Evolutionary conservation across 2,888 invertebrate genomes (phyloP), one percentile per base, ranked within the genome.

Genomic region (Drosophila peninsularis): DNA sequence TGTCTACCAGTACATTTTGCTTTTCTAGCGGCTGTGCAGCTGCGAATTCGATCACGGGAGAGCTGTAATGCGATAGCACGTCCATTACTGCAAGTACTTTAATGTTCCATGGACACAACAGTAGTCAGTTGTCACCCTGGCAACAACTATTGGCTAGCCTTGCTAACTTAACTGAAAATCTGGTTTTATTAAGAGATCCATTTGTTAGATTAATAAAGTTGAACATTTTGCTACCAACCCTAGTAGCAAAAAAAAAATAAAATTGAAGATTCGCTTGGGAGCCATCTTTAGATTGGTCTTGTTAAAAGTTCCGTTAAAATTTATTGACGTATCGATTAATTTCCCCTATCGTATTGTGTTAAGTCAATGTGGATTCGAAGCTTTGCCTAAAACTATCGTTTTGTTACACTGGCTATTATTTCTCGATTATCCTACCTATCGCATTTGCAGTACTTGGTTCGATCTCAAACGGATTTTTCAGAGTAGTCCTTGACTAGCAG

Each of bases 21-120:
- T 91, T 93, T 70, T 92, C 93, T 9, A 90, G 80, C 64, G 91
- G 92, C 90, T 92, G 92, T 36, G 92, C 91, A 0, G 94, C 93
- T 57, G 91, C 92, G 86, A 94, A 94, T 54, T 93, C 94, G 21
- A 93, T 91, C 60, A 93, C 92, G 42, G 93, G 92, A 13, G 92
- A 92, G 32, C 92, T 92, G 79, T 92, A 93, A 60, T 92, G 91
- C 41, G 91, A 91, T 65, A 94, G 92, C 82, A 93, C 93, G 53
- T 91, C 92, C 92, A 92, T 92, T 92, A 19, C 32, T 56, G 9
- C 3, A 19, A 34, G 5, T 34, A 4, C n/a, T 14, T 5, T 1
- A 19, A 5, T 27, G 9, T 17, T 32, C 3, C 3, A 17, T 47
- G 63, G 42, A 9, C 61, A 65, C 50, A 70, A 61, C 60, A 70